Conservation (phyloP, 2,113 vertebrate genomes). For the Oxyruncus cristatus region DNA sequence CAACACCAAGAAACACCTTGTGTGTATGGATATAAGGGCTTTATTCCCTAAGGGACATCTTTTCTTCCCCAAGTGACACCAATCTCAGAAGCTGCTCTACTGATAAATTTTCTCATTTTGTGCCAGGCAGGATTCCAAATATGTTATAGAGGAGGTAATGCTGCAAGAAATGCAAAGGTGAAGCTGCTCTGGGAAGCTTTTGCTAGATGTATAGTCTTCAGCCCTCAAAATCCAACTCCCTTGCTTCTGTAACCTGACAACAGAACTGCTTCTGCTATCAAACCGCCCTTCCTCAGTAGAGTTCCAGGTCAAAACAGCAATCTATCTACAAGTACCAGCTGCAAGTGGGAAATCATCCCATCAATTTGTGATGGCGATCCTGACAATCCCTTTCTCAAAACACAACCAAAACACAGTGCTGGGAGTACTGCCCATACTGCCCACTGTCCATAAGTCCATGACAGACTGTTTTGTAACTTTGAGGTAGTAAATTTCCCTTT, state of each 20-base stretch:
- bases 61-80: not conserved
- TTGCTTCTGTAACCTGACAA: not conserved
- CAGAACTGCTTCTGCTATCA: not conserved
- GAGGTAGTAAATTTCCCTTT: not conserved
- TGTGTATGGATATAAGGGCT: not conserved
- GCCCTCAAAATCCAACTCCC: not conserved
- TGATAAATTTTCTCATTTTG: not conserved
- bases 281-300: not conserved
- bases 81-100: not conserved
- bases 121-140: not conserved
- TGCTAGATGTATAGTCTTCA: not conserved
- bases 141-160: not conserved
- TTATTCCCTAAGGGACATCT: not conserved
- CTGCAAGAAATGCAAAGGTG: not conserved
- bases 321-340: not conserved
- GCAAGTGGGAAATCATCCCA: not conserved
- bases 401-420: not conserved
- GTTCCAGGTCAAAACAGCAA: not conserved
- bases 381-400: not conserved
- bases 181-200: not conserved
- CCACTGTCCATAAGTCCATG: fast-evolving
- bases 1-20: not conserved
- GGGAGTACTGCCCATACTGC: not conserved
- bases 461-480: not conserved
- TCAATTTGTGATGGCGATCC: not conserved